A percentile compares a stretch with the other conserved stretches of the same genome.
Evolutionary conservation across 2,797 vertebrate genomes (phyloP).

Genomic region (Leptodactylus fallax): DNA sequence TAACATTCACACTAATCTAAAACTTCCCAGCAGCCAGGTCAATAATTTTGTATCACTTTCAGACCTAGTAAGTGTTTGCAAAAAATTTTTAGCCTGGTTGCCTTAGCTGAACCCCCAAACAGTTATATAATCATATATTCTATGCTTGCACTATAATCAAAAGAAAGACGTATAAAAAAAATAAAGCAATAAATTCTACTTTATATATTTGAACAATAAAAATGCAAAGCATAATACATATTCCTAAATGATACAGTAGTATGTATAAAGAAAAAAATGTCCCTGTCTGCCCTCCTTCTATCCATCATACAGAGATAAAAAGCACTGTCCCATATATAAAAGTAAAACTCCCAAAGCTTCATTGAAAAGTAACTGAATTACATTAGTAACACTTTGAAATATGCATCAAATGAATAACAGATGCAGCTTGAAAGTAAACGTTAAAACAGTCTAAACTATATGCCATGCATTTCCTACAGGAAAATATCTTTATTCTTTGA

Average conservation of each 20-base stretch:
- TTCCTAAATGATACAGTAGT: neutral
- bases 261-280: neutral
- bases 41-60: no score
- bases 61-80: no score
- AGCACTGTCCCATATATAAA: neutral
- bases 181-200: no score
- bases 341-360: neutral
- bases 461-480: neutral
- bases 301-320: neutral
- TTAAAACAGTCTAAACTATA: neutral
- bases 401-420: neutral
- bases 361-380: neutral
- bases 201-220: neutral
- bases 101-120: no score
- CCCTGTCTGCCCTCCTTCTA: neutral
- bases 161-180: neutral
- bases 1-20: no score
- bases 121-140: no score
- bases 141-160: neutral
- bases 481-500: slow-evolving; percentile 9
- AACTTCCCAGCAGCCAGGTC: no score
- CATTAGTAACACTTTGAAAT: slow-evolving; percentile 14
- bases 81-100: no score
- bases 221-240: neutral
- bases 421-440: neutral